These are phyloP conservation scores for Hydriomena furcata DNA, from an alignment of 2,888 invertebrate genomes.

Conservation along the genomic window DNA sequence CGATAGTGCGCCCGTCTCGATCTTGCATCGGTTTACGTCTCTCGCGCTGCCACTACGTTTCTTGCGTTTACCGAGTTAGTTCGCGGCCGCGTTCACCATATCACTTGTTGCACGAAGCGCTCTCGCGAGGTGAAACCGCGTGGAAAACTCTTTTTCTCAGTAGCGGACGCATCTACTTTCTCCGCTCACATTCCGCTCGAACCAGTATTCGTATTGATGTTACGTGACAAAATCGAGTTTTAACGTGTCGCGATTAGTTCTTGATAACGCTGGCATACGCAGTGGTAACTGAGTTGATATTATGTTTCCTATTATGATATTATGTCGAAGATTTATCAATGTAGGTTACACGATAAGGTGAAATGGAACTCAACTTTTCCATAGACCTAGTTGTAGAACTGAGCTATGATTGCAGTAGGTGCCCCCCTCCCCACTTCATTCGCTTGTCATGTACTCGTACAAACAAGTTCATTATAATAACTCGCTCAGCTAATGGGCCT, in stretches of 20 bases:
- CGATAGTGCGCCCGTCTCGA: conserved; percentile 64
- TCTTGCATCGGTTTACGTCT: conserved; percentile 51
- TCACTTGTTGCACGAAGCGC: conserved; percentile 67
- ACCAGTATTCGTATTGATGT: conserved; percentile 35
- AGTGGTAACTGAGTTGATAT: conserved; percentile 42
- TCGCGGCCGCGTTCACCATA: conserved; percentile 40
- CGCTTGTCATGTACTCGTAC: conserved; percentile 4
- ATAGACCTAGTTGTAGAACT: conserved; percentile 24
- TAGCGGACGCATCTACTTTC: conserved; percentile 79
- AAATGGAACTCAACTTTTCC: conserved; percentile 25
- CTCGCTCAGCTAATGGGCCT: conserved; percentile 15
- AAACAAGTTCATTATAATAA: conserved; percentile 22
- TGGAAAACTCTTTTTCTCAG: conserved; percentile 79
- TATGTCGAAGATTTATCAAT: conserved; percentile 36
- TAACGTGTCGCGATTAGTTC: conserved; percentile 48
- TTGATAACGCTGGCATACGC: conserved; percentile 45
- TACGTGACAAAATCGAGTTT: conserved; percentile 54
- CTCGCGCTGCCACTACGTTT: conserved; percentile 43
- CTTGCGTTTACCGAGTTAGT: conserved; percentile 15
- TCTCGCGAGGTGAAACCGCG: conserved; percentile 76
- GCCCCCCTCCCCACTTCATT: conserved; percentile 10
- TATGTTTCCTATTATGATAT: conserved; percentile 32
- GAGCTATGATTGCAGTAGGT: conserved; percentile 31
- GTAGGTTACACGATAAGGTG: conserved; percentile 42
- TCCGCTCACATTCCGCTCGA: conserved; percentile 71